Conservation (phyloP, 2,888 invertebrate genomes). For the Seira ritae region DNA sequence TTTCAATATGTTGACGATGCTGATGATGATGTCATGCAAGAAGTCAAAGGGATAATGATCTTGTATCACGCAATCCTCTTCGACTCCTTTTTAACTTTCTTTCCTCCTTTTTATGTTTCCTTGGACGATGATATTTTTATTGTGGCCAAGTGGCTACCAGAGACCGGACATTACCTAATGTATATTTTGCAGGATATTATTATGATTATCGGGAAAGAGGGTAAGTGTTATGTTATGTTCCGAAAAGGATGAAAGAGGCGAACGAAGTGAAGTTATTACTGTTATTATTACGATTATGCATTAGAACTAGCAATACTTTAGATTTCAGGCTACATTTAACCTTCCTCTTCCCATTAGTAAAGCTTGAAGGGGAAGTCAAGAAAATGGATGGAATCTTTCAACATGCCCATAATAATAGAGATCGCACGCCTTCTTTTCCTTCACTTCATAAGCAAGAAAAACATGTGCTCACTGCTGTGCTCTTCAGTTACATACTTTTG, state of each 20-base stretch:
- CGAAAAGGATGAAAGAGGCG: not conserved
- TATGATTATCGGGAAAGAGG: constrained; percentile 23
- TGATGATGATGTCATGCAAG: constrained; percentile 19
- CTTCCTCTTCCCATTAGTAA: constrained; percentile 50
- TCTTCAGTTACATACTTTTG: too few relatives aligned
- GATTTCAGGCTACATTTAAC: constrained; percentile 59
- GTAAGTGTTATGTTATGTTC: constrained; percentile 25
- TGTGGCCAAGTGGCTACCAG: too few relatives aligned
- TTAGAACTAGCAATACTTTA: constrained; percentile 36
- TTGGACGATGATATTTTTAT: too few relatives aligned
- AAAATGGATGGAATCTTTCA: not conserved
- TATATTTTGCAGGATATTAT: constrained; percentile 28
- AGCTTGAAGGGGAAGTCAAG: too few relatives aligned
- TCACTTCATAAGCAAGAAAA: too few relatives aligned
- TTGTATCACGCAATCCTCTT: constrained; percentile 44
- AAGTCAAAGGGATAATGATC: constrained; percentile 33
- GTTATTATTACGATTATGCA: too few relatives aligned
- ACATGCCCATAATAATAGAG: too few relatives aligned
- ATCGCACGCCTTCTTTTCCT: not conserved
- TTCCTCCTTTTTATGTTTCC: constrained; percentile 25
- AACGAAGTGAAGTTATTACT: not conserved
- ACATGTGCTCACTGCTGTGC: too few relatives aligned
- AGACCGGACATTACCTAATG: constrained; percentile 24
- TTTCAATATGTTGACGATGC: too few relatives aligned
- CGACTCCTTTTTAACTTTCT: constrained; percentile 24